Conservation (phyloP, 2,888 invertebrate genomes). For the Pseudeuparius sepicola region DNA sequence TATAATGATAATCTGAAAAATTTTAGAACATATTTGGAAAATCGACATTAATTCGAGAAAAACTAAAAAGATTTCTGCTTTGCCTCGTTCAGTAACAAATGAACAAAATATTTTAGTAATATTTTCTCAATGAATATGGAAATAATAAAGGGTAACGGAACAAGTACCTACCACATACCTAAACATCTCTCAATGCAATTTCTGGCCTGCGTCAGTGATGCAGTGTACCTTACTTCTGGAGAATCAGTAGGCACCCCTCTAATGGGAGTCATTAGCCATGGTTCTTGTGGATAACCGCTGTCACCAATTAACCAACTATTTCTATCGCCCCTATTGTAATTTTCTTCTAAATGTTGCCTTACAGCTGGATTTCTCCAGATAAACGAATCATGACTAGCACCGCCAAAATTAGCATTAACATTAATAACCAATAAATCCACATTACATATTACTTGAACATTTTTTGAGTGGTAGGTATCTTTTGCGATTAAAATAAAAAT, state of each 20-base stretch:
- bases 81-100: no score
- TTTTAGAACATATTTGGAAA: conserved; percentile 1
- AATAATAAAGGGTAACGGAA: no score
- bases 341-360: neutral
- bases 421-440: neutral
- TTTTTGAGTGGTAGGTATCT: conserved; percentile 19
- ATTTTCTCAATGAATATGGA: no score
- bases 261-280: conserved; percentile 18
- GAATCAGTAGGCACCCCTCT: conserved; percentile 11
- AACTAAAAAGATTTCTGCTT: no score
- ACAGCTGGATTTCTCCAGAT: conserved; percentile 1
- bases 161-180: no score
- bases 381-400: neutral
- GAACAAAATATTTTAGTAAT: no score
- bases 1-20: no score
- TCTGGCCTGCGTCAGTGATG: conserved; percentile 9
- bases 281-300: conserved; percentile 17
- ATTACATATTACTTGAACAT: conserved; percentile 16
- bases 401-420: neutral
- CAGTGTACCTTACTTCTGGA: conserved; percentile 14
- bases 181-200: conserved; percentile 18
- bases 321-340: neutral
- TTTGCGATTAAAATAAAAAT: no score
- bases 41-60: neutral
- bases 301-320: conserved; percentile 12